phyloP scores from a whole-genome alignment of 2,888 invertebrate genomes.

The Macaria liturata region DNA sequence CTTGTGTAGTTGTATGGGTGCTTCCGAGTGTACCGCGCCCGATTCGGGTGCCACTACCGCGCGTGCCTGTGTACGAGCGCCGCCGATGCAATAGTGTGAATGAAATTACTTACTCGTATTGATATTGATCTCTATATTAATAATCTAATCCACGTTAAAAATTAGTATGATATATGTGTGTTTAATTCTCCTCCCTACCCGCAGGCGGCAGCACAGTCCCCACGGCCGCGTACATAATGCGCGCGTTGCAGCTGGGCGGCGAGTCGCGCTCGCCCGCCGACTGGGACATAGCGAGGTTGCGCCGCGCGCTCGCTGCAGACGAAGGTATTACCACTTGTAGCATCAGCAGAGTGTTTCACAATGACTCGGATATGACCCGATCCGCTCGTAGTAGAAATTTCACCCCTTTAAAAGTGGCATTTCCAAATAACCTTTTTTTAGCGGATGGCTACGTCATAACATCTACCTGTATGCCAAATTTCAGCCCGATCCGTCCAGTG shows the following conservation, averaged over 20 bases:
- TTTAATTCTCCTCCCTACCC: not conserved
- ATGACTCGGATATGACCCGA: too few species aligned
- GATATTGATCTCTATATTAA: too few species aligned
- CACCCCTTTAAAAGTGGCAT: too few species aligned
- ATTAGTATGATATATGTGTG: too few species aligned
- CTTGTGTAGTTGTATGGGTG: not conserved
- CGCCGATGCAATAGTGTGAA: slow-evolving; percentile 37
- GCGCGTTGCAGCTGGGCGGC: slow-evolving; percentile 48
- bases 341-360: too few species aligned
- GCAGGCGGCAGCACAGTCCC: slow-evolving; percentile 53
- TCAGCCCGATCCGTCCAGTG: too few species aligned
- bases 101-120: too few species aligned
- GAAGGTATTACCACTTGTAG: slow-evolving; percentile 37
- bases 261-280: slow-evolving; percentile 32
- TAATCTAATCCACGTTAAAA: too few species aligned
- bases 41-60: slow-evolving; percentile 71
- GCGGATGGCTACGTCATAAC: too few species aligned
- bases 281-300: slow-evolving; percentile 58
- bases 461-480: too few species aligned
- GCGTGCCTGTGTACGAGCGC: slow-evolving; percentile 62
- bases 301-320: slow-evolving; percentile 44
- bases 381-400: too few species aligned
- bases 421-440: too few species aligned
- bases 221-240: slow-evolving; percentile 57
- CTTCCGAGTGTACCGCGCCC: slow-evolving; percentile 65